These are phyloP conservation scores for Caenorhabditis tropicalis DNA, from an alignment of 1,140 invertebrate species.

Conservation along the genomic window DNA sequence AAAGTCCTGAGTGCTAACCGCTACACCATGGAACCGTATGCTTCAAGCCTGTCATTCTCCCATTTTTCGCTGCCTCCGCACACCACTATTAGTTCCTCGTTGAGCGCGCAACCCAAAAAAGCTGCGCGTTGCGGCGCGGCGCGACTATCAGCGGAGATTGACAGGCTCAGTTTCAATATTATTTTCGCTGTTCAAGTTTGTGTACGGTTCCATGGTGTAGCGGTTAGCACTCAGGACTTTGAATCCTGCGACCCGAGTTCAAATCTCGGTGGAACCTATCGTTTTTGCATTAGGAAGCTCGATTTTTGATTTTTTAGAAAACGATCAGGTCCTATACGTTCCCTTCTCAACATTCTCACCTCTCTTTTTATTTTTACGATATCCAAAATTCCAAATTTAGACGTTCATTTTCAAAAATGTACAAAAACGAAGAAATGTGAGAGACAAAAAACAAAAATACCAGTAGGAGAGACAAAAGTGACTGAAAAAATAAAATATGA, in stretches of 20 bases:
- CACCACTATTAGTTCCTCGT: neutral
- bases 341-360: no score
- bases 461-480: neutral
- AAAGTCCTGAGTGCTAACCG: slow-evolving; percentile 89
- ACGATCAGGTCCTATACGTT: no score
- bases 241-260: slow-evolving; percentile 72
- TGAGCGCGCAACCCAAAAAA: neutral
- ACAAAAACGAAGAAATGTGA: neutral
- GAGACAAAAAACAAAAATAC: neutral
- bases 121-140: no score
- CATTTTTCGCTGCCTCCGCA: neutral
- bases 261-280: slow-evolving; percentile 61
- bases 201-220: slow-evolving; percentile 66
- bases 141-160: no score
- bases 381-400: no score
- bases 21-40: slow-evolving; percentile 78
- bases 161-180: no score
- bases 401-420: neutral
- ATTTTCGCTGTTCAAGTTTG: no score
- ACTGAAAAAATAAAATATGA: neutral
- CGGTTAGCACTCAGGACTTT: slow-evolving; percentile 70
- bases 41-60: neutral
- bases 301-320: no score
- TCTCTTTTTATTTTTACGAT: no score
- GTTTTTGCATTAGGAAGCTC: slow-evolving; percentile 16